phyloP scores from a whole-genome alignment of 2,113 vertebrate genomes.

The Jaculus jaculus region DNA sequence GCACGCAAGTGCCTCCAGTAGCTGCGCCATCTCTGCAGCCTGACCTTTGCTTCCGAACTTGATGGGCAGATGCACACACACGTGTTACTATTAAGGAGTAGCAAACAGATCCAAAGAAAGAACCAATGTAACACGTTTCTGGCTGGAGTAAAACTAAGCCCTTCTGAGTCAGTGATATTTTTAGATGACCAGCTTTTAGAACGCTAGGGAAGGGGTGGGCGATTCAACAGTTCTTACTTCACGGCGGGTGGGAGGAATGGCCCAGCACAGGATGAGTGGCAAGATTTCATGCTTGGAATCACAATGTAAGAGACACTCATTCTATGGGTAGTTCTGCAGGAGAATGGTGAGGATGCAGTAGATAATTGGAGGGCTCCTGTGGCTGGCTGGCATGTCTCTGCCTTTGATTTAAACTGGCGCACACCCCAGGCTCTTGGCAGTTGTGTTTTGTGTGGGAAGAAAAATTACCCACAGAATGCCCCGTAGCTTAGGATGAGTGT shows the following conservation, averaged over 20 bases:
- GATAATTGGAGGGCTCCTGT: neutral
- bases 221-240: neutral
- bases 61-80: neutral
- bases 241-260: neutral
- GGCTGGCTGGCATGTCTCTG: neutral
- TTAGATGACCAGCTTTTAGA: neutral
- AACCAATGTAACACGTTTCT: neutral
- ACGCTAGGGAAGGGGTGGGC: neutral
- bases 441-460: neutral
- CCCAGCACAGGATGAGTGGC: neutral
- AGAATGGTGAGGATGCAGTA: neutral
- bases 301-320: neutral
- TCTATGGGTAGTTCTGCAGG: neutral
- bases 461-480: neutral
- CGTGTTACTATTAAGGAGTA: neutral
- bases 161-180: neutral
- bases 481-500: neutral
- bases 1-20: too few species aligned
- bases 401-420: neutral
- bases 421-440: neutral
- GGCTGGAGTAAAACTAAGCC: neutral
- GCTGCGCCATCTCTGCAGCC: too few species aligned
- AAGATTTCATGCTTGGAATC: slow-evolving; percentile 37
- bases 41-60: too few species aligned
- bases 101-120: neutral